Evolutionary conservation across 2,888 invertebrate species (phyloP).

Genomic region (Caenorhabditis sp.): DNA sequence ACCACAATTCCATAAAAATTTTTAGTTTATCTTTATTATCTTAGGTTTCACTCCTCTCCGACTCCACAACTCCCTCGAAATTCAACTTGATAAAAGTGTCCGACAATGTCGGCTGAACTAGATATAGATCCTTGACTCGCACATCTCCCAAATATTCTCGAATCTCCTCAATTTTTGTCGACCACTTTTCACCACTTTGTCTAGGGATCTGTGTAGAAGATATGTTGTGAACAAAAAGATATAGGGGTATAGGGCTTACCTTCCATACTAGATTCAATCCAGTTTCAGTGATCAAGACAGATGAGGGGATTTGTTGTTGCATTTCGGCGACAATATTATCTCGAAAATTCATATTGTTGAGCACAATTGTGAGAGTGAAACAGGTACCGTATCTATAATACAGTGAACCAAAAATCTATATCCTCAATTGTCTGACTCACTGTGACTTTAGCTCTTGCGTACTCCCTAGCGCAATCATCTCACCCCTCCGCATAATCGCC

Average conservation of each 20-base stretch:
- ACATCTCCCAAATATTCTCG: slow-evolving; percentile 14
- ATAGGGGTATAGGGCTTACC: slow-evolving; percentile 6
- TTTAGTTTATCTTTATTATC: too few species aligned
- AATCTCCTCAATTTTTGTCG: slow-evolving; percentile 19
- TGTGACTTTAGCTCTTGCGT: neutral
- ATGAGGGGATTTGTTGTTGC: too few species aligned
- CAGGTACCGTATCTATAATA: slow-evolving; percentile 52
- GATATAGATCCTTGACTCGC: slow-evolving; percentile 14
- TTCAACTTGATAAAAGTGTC: slow-evolving; percentile 16
- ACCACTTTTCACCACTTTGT: slow-evolving; percentile 16
- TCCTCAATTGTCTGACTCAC: neutral
- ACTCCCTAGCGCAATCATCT: neutral
- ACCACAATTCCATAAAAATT: too few species aligned
- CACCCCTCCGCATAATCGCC: neutral
- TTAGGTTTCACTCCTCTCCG: too few species aligned
- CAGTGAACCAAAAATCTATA: too few species aligned
- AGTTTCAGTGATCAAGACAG: neutral
- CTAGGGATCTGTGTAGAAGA: slow-evolving; percentile 20
- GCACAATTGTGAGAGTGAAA: slow-evolving; percentile 50
- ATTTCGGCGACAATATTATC: too few species aligned
- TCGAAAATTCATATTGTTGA: neutral
- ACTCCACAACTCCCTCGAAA: neutral
- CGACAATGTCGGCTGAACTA: slow-evolving; percentile 21
- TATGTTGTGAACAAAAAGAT: slow-evolving; percentile 5
- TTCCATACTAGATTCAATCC: neutral